A percentile compares a stretch with the other conserved stretches of the same genome.
Conservation (phyloP, 2,113 vertebrate species). For the Thalassoma bifasciatum region DNA sequence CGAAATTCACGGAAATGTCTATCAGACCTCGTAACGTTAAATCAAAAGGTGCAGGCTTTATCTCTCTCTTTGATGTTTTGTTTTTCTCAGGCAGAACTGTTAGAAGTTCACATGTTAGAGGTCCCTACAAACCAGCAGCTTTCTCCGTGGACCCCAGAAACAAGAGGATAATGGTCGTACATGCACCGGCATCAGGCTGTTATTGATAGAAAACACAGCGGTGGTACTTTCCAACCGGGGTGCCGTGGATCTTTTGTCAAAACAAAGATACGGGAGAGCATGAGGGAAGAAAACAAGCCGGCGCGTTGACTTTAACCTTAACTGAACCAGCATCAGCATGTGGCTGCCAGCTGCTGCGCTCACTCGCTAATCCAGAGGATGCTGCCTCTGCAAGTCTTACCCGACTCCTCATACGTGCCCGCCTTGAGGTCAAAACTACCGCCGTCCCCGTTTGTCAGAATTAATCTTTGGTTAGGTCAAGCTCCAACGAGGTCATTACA, state of each 20-base stretch:
- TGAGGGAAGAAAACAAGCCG: conserved; percentile 34
- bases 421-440: conserved; percentile 41
- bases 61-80: conserved; percentile 36
- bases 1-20: too few relatives aligned
- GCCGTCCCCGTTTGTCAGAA: conserved; percentile 48
- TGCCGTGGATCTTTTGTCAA: conserved; percentile 32
- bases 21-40: too few relatives aligned
- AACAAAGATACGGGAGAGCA: conserved; percentile 37
- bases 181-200: conserved; percentile 32
- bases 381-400: conserved; percentile 43
- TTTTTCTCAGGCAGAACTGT: conserved; percentile 27
- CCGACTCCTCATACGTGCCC: conserved; percentile 22
- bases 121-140: conserved; percentile 1
- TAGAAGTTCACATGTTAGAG: conserved; percentile 9
- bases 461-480: conserved; percentile 8
- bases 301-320: conserved; percentile 54
- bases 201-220: conserved; percentile 38
- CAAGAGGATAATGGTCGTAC: conserved; percentile 41
- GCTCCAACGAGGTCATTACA: conserved; percentile 17
- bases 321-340: conserved; percentile 63
- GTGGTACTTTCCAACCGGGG: conserved; percentile 31
- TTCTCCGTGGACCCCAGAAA: conserved; percentile 1
- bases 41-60: too few relatives aligned
- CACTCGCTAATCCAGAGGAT: conserved; percentile 49
- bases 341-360: conserved; percentile 61